Percentiles rank a stretch among this genome's conserved stretches.
These are phyloP conservation scores for Anthophora plumipes DNA, from an alignment of 2,888 invertebrate species.

Conservation along the genomic window DNA sequence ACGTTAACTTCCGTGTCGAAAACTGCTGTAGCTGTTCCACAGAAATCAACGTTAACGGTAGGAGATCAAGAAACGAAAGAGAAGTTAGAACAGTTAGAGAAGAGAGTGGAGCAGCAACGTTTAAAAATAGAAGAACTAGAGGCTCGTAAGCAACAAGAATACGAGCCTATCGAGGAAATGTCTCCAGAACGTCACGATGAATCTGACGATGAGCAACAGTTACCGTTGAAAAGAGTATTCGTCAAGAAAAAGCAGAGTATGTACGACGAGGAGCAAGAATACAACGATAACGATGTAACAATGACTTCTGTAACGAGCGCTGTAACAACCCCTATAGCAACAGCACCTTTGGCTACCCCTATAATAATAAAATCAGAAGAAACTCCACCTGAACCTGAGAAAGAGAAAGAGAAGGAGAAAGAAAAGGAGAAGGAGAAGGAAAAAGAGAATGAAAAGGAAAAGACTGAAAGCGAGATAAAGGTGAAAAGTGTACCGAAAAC, in stretches of 20 bases:
- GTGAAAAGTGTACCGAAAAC: constrained; percentile 59
- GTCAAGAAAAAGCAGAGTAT: constrained; percentile 86
- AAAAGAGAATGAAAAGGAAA: constrained; percentile 50
- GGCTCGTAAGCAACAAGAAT: constrained; percentile 81
- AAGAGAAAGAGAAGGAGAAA: constrained; percentile 49
- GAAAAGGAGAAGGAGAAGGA: no score
- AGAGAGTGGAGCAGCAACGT: constrained; percentile 81
- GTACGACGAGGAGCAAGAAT: constrained; percentile 83
- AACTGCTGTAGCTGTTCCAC: constrained; percentile 44
- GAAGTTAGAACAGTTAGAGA: constrained; percentile 82
- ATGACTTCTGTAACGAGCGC: not conserved
- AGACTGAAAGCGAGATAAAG: constrained; percentile 27
- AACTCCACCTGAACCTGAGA: constrained; percentile 9
- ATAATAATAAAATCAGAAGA: constrained; percentile 35
- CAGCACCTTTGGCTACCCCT: not conserved
- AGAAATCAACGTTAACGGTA: constrained; percentile 70
- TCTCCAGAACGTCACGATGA: constrained; percentile 82
- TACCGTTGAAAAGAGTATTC: constrained; percentile 87
- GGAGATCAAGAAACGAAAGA: constrained; percentile 82
- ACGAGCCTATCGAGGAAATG: constrained; percentile 81
- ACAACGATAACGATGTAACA: constrained; percentile 74
- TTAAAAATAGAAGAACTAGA: constrained; percentile 82
- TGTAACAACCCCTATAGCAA: not conserved
- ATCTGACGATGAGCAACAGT: constrained; percentile 83
- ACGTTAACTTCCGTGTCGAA: constrained; percentile 47